These are phyloP conservation scores for Actinia equina DNA, from an alignment of 64 coral and sea anemone genomes.

Conservation along the genomic window DNA sequence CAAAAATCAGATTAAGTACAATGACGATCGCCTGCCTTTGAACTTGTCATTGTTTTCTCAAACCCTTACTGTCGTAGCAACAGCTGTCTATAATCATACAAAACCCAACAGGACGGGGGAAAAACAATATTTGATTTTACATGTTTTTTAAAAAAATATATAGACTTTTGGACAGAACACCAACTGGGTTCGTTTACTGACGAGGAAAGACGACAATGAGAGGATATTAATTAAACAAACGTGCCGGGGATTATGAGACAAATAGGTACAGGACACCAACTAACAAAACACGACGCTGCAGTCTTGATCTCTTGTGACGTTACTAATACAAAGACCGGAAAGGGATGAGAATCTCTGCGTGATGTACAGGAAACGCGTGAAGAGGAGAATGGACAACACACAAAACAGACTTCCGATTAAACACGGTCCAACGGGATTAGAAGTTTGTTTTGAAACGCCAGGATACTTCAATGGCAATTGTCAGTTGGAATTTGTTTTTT, in stretches of 20 bases:
- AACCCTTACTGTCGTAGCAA: not conserved
- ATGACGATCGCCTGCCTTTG: not conserved
- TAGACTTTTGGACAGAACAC: not conserved
- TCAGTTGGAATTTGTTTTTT: not conserved
- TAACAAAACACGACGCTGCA: not conserved
- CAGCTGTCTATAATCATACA: not conserved
- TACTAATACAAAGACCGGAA: not conserved
- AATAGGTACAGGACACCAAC: not conserved
- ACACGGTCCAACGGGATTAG: not conserved
- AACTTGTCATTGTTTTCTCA: not conserved
- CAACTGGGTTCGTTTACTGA: not conserved
- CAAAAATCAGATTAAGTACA: not conserved
- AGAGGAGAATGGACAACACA: not conserved
- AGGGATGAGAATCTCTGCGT: not conserved
- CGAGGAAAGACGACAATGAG: not conserved
- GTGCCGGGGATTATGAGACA: not conserved
- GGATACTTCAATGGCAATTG: not conserved
- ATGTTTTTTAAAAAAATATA: no score
- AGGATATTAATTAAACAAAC: not conserved
- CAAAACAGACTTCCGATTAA: not conserved
- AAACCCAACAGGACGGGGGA: no score
- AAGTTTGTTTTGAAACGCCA: not conserved
- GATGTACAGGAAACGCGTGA: slow-evolving; percentile 7
- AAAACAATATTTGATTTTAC: no score
- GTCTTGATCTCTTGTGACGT: not conserved